Conservation (phyloP, 2,888 invertebrate species). For the Galeruca laticollis region DNA sequence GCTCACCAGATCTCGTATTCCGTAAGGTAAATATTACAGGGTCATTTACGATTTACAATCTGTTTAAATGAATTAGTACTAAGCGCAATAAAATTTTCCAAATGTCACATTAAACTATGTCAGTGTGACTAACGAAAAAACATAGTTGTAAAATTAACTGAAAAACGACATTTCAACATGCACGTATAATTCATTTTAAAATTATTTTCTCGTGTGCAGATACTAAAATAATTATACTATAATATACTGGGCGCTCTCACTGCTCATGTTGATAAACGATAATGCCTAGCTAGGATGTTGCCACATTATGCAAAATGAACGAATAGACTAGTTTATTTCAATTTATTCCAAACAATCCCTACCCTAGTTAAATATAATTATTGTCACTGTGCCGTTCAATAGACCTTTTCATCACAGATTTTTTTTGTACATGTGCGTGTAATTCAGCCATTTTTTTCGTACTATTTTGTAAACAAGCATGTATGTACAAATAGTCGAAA, state of each 20-base stretch:
- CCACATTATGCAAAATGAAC: too few relatives aligned
- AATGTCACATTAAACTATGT: background rate
- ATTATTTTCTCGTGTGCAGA: background rate
- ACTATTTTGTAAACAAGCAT: too few relatives aligned
- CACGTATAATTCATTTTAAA: background rate
- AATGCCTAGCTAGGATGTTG: too few relatives aligned
- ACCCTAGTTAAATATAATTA: too few relatives aligned
- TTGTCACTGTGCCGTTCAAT: too few relatives aligned
- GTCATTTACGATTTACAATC: slow-evolving; percentile 31
- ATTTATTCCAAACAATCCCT: too few relatives aligned
- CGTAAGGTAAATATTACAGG: slow-evolving; percentile 46
- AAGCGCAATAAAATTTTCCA: background rate
- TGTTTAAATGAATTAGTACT: slow-evolving; percentile 7
- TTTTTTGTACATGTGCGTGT: too few relatives aligned
- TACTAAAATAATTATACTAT: background rate
- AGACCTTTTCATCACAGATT: too few relatives aligned
- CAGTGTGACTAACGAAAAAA: slow-evolving; percentile 10
- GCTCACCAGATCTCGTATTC: slow-evolving; percentile 28
- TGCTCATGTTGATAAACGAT: too few relatives aligned
- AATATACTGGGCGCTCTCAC: background rate
- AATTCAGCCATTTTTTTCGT: too few relatives aligned
- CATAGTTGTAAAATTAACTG: background rate
- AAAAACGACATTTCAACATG: background rate
- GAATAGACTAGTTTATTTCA: too few relatives aligned
- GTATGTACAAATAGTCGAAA: too few relatives aligned